Percentiles rank a stretch among this genome's conserved stretches.
These are phyloP conservation scores for Syrrhaptes paradoxus DNA, from an alignment of 2,113 vertebrate species.

Conservation along the genomic window DNA sequence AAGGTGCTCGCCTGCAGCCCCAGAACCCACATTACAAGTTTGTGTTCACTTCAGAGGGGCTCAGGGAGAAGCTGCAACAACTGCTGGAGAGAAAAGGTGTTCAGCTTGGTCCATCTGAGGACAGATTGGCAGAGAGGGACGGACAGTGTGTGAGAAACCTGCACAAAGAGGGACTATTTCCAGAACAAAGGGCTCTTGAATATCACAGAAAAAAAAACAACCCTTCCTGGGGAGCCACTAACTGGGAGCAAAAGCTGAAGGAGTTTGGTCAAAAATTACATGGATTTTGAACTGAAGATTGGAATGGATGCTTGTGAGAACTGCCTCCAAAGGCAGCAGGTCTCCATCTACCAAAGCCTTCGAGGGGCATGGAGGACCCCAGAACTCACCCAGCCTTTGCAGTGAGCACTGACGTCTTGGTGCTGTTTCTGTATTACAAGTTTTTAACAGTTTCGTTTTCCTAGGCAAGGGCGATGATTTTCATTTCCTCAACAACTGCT, in stretches of 20 bases:
- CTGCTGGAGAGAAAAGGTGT: not conserved
- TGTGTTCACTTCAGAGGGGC: not conserved
- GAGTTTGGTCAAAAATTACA: not conserved
- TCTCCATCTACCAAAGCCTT: not conserved
- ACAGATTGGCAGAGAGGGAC: not conserved
- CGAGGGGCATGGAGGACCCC: not conserved
- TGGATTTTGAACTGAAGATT: not conserved
- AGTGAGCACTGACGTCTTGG: not conserved
- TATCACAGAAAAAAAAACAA: not conserved
- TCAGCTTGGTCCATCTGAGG: not conserved
- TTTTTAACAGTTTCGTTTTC: not conserved
- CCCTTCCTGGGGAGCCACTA: not conserved
- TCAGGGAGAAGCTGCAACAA: not conserved
- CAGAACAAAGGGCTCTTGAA: not conserved
- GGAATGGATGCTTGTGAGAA: not conserved
- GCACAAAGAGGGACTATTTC: not conserved
- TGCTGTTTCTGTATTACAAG: fast-evolving
- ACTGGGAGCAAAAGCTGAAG: not conserved
- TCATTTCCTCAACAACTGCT: not conserved
- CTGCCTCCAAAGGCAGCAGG: not conserved
- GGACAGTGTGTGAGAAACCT: fast-evolving
- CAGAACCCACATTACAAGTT: not conserved
- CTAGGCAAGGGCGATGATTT: not conserved
- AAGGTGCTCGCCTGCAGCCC: not conserved
- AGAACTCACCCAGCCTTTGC: not conserved